Evolutionary conservation across 2,797 vertebrate genomes (phyloP).

Genomic region (Melanotaenia trifasciata): DNA sequence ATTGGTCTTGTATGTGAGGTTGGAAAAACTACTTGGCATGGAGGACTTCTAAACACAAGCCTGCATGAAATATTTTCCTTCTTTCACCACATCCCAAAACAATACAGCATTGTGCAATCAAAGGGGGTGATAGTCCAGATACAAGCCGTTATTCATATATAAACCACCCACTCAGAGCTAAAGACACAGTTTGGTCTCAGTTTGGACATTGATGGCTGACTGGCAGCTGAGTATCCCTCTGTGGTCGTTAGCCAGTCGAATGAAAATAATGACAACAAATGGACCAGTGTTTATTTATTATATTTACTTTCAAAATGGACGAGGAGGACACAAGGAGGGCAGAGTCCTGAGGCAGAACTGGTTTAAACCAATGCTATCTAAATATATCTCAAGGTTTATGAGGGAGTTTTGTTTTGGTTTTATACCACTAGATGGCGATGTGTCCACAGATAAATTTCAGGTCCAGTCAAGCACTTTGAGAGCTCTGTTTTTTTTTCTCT

Average conservation of each 20-base stretch:
- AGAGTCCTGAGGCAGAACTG: conserved; percentile 20
- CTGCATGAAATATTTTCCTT: conserved; percentile 51
- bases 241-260: conserved; percentile 37
- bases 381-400: background rate
- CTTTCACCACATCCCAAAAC: conserved; percentile 58
- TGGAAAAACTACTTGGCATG: conserved; percentile 58
- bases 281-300: conserved; percentile 42
- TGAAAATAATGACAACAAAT: conserved; percentile 18
- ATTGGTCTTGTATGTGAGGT: conserved; percentile 61
- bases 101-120: conserved; percentile 66
- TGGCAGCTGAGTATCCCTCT: conserved; percentile 61
- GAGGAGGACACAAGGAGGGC: background rate
- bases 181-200: conserved; percentile 49
- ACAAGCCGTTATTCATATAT: conserved; percentile 53
- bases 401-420: background rate
- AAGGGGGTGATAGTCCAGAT: conserved; percentile 29
- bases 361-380: conserved; percentile 18
- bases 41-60: conserved; percentile 54
- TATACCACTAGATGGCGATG: conserved; percentile 80
- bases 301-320: conserved; percentile 29
- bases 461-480: conserved; percentile 5
- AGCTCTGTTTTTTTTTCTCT: background rate
- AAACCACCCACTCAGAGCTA: conserved; percentile 45
- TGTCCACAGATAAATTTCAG: conserved; percentile 57
- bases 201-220: conserved; percentile 62